Base-by-base conservation (phyloP, 2,113 vertebrate species). In the Rhinolophus ferrumequinum region DNA sequence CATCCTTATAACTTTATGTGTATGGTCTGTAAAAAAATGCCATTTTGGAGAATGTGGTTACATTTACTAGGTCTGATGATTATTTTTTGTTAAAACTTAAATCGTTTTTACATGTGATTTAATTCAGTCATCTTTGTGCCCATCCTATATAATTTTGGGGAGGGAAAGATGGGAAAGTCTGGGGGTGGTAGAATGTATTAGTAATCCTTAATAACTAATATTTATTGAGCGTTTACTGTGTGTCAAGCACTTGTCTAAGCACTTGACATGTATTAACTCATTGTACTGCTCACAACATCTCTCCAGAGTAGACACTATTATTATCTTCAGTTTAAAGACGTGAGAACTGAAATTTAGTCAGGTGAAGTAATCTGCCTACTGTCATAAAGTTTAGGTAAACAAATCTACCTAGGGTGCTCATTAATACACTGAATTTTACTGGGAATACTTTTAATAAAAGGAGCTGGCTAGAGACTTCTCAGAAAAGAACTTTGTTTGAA, bases 401-500 rank as follows among this genome's bases (percentile, higher is more conserved):
- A 18, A 52, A 47, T 35, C 30, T 2, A 8, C 8, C 3, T 28
- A 30, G 4, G 15, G 6, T 30, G 14, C n/a, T 76, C 24, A 75
- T 1, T 33, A 33, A 26, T 26, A 73, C 16, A 67, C 6, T 54
- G 21, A 38, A 70, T 60, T 67, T 93, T 16, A 69, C 0, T 77
- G 30, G 50, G 9, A 73, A 35, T 38, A 26, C 28, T 92, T 64
- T 79, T 18, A 83, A 28, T 44, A 30, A 79, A 88, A 88, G 9
- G 84, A 28, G 1, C 38, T 77, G 3, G 3, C 24, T 83, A 14
- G 5, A 79, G 35, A 47, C 24, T 67, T 92, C 56, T 90, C 73
- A n/a, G 11, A 28, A 90, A 95, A 92, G 21, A 94, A 72, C 38
- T 79, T 87, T 7, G 38, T 84, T 95, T 76, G 60, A 95, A 86